phyloP scores from a whole-genome alignment of 2,113 vertebrate genomes.

The Ibidorhyncha struthersii region DNA sequence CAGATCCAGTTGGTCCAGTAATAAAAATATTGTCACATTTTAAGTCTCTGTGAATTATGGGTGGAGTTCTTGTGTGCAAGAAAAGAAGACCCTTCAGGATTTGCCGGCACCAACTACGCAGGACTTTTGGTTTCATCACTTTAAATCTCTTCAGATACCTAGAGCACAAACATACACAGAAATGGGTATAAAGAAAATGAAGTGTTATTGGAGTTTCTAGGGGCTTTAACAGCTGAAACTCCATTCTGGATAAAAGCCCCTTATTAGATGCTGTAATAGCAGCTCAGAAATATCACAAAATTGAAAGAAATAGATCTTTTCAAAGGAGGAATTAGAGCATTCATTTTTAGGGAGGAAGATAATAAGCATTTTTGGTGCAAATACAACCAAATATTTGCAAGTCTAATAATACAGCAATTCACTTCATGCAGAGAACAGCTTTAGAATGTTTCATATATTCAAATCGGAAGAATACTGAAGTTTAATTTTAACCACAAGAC shows the following conservation, averaged over 20 bases:
- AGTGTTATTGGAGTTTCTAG: neutral
- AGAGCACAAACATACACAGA: neutral
- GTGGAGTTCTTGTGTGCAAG: slow-evolving; percentile 94
- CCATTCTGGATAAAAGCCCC: neutral
- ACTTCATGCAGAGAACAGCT: neutral
- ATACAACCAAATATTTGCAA: slow-evolving; percentile 45
- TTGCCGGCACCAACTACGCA: slow-evolving; percentile 97
- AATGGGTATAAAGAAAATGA: neutral
- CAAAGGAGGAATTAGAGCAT: neutral
- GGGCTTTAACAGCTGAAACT: slow-evolving; percentile 1
- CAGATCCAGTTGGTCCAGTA: slow-evolving; percentile 96
- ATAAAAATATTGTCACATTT: slow-evolving; percentile 99
- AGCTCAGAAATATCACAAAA: neutral
- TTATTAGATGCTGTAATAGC: neutral
- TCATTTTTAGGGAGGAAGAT: neutral
- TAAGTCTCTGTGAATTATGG: slow-evolving; percentile 97
- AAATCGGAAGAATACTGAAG: neutral
- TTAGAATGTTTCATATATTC: neutral
- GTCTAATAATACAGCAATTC: neutral
- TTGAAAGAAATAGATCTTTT: neutral
- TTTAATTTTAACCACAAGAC: neutral
- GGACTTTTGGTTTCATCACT: slow-evolving; percentile 97
- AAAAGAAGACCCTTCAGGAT: slow-evolving; percentile 97
- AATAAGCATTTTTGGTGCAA: slow-evolving; percentile 14
- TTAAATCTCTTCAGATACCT: slow-evolving; percentile 98